Evolutionary conservation across 2,797 vertebrate species (phyloP), one percentile per base, ranked within the genome.

Genomic region (Scolopax bukidnonensis): DNA sequence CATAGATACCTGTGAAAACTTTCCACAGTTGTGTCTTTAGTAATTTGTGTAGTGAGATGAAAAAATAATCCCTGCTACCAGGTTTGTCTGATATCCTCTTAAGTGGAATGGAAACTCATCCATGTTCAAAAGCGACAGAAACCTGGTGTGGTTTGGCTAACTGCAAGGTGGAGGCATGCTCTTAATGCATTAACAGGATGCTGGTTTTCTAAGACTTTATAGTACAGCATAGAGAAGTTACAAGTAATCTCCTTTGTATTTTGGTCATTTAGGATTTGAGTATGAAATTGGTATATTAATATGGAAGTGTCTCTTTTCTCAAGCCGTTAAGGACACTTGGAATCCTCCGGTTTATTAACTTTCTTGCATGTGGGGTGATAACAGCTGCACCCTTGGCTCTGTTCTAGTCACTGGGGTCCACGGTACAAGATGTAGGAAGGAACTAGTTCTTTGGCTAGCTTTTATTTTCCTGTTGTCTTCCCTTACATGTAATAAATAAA

Each of bases 41-140:
- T 21, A 41, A 91, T 92, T 71, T 83, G 12, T 40, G 2, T 20
- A 59, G 45, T 10, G 36, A 68, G 28, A 5, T 54, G 30, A 64
- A 68, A 83, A 79, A 81, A 59, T 17, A 36, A 14, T 28, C 15
- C 20, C 9, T 73, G 1, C 38, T 47, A 2, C 17, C 0, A 0
- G 27, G 14, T 18, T 81, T 71, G 15, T n/a, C 32, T 75, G 21
- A 1, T 47, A 74, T 21, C 51, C 59, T 45, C 45, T 33, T 23
- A n/a, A n/a, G 19, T 53, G 40, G 17, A 57, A 36, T 84, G 74
- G 69, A 25, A 88, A 56, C 53, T 81, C 83, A 4, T 84, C 67
- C 32, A 7, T 64, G 36, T 73, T 84, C 54, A 41, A 75, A 71
- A 80, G 40, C 76, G 57, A 4, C 45, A 81, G 74, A 84, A 92